Evolutionary conservation across 2,888 invertebrate genomes (phyloP), one percentile per base, ranked within the genome.

Genomic region (Linnaemya tessellans): DNA sequence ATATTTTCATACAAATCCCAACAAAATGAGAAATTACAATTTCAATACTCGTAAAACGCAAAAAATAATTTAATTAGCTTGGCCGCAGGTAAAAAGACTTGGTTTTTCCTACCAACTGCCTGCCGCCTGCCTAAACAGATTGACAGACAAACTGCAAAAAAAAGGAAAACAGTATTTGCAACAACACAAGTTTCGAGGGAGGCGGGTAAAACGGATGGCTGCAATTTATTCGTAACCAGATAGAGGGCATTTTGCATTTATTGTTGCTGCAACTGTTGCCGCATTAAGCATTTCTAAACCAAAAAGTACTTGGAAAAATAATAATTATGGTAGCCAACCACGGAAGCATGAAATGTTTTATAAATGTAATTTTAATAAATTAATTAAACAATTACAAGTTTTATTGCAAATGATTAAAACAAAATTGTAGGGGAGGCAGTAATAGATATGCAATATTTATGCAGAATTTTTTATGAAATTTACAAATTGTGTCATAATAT

Each of bases 1-100:
- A 30, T 30, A 30, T 73, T 46, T 56, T 2, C 10, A 65, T 64
- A 9, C 0, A 64, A 70, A 74, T 51, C 20, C 41, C 73, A 67
- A 60, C 41, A 73, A 82, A 82, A 71, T 77, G 77, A 64, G 49
- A 82, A 82, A 82, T 82, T 75, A 74, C 64, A 79, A 20, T 74
- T 81, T 81, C 65, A 62, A 65, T 58, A n/a, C n/a, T n/a, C n/a
- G n/a, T n/a, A 70, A 75, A 85, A 79, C 82, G 74, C 65, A 82
- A 82, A 85, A n/a, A 82, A 82, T 82, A 75, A 85, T 85, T 85
- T 79, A 82, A 85, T 85, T 85, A 85, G 81, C 70, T 22, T 56
- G 79, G 64, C 85, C 80, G 58, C 70, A 75, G 85, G 65, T 58
- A 56, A 79, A 79, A 74, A 64, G 13, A 56, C 74, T 74, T 70